Evolutionary conservation across 2,797 vertebrate genomes (phyloP).

Genomic region (Champsocephalus esox): DNA sequence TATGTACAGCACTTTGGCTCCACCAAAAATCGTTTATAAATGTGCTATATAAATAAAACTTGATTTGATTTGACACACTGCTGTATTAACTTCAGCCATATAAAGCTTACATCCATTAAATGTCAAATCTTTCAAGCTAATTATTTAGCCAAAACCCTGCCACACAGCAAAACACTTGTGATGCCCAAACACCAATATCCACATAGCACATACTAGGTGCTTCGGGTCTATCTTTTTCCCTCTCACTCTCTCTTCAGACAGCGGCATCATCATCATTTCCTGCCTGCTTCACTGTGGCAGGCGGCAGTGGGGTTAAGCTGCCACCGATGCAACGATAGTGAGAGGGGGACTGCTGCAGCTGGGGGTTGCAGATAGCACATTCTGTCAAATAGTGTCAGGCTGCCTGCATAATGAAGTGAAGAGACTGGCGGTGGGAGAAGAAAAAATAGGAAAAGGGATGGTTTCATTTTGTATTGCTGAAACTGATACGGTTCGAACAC

Average conservation of each 20-base stretch:
- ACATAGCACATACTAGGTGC: slow-evolving; percentile 34
- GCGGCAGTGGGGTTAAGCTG: slow-evolving; percentile 82
- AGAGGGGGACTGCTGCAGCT: slow-evolving; percentile 78
- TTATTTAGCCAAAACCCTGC: slow-evolving; percentile 14
- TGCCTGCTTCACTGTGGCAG: slow-evolving; percentile 61
- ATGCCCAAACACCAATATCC: slow-evolving; percentile 47
- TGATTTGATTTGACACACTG: too few relatives aligned
- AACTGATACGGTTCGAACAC: slow-evolving; percentile 58
- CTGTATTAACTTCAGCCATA: not conserved
- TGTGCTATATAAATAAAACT: too few relatives aligned
- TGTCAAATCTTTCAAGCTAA: not conserved
- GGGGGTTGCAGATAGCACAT: slow-evolving; percentile 87
- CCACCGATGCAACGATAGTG: slow-evolving; percentile 84
- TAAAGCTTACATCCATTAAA: not conserved
- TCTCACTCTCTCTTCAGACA: slow-evolving; percentile 58
- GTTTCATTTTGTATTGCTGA: slow-evolving; percentile 76
- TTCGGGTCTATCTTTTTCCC: slow-evolving; percentile 44
- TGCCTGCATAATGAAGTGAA: slow-evolving; percentile 87
- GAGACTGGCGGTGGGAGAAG: slow-evolving; percentile 57
- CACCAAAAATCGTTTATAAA: too few relatives aligned
- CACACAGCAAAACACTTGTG: slow-evolving; percentile 26
- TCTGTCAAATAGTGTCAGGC: slow-evolving; percentile 86
- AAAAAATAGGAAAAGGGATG: slow-evolving; percentile 53
- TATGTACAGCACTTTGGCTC: too few relatives aligned
- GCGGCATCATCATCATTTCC: slow-evolving; percentile 65